Evolutionary conservation across 2,113 vertebrate species (phyloP).

Genomic region (Nothocercus nigrocapillus): DNA sequence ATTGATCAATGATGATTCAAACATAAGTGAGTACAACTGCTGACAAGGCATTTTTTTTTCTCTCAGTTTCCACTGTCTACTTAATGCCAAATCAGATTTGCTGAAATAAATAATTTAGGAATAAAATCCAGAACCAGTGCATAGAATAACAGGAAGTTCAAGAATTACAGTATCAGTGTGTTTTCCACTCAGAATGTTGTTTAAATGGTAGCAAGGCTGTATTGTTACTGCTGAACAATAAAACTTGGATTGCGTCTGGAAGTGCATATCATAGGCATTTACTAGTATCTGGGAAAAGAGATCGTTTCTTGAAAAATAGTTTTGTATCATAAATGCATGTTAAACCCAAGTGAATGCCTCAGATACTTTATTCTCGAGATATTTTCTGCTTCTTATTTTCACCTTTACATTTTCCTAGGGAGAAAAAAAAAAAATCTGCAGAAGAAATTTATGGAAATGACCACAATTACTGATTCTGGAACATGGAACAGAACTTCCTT

Average conservation of each 20-base stretch:
- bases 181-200: neutral
- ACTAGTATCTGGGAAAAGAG: neutral
- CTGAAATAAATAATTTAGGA: neutral
- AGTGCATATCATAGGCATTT: neutral
- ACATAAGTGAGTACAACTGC: neutral
- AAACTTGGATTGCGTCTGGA: neutral
- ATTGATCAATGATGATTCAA: neutral
- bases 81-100: neutral
- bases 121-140: neutral
- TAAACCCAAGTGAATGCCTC: neutral
- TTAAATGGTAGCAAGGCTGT: neutral
- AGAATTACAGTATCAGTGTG: neutral
- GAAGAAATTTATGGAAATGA: neutral
- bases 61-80: neutral
- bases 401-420: neutral
- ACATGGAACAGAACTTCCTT: neutral
- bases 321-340: neutral
- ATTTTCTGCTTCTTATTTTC: neutral
- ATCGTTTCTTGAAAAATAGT: neutral
- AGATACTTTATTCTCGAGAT: neutral
- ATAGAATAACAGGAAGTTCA: neutral
- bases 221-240: neutral
- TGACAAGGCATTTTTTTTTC: neutral
- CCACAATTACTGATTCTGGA: neutral
- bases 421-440: neutral